phyloP scores from a whole-genome alignment of 2,113 vertebrate genomes.

The Ceyx cyanopectus region DNA sequence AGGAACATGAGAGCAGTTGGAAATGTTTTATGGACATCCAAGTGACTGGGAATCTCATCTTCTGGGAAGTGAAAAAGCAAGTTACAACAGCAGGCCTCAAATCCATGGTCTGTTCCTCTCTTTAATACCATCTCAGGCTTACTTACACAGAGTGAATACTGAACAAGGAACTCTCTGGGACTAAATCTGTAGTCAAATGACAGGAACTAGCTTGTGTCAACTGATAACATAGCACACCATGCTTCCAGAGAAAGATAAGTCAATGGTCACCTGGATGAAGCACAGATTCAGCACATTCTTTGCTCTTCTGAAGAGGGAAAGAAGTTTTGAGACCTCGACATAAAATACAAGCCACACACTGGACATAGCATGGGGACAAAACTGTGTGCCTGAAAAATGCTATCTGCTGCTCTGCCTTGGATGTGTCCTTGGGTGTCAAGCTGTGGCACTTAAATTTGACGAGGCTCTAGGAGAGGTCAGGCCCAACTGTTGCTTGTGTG shows the following conservation, averaged over 20 bases:
- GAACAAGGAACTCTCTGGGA: not conserved
- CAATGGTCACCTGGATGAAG: not conserved
- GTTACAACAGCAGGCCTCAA: not conserved
- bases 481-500: not conserved
- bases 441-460: not conserved
- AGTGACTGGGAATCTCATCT: not conserved
- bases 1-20: not conserved
- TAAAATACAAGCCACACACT: not conserved
- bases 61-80: not conserved
- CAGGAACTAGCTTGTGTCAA: not conserved
- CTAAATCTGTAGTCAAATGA: not conserved
- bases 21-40: not conserved
- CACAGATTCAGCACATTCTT: not conserved
- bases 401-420: not conserved
- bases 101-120: not conserved
- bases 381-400: rapidly evolving
- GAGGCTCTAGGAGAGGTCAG: not conserved
- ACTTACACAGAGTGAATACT: not conserved
- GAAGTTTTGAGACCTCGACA: not conserved
- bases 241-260: not conserved
- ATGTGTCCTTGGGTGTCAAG: not conserved
- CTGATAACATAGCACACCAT: not conserved
- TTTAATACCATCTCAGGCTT: not conserved
- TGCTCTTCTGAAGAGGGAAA: not conserved
- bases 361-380: not conserved